Evolutionary conservation across 2,888 invertebrate genomes (phyloP).

Genomic region (Oscheius onirici): DNA sequence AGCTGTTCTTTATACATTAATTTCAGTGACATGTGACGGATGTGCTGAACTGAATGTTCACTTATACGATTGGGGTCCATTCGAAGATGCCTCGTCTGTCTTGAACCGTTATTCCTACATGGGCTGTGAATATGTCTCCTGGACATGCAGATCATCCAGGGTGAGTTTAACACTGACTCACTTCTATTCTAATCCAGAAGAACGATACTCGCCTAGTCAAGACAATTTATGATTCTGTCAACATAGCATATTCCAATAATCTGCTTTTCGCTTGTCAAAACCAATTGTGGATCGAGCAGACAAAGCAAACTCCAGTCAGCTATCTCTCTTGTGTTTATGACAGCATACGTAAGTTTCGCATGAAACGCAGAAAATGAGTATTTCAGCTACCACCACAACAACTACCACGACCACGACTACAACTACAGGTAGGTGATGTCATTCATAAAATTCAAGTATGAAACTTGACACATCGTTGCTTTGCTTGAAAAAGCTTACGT

Average conservation of each 20-base stretch:
- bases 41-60: constrained; percentile 46
- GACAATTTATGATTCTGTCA: constrained; percentile 44
- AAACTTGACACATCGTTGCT: not conserved
- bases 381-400: constrained; percentile 36
- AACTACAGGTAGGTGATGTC: not conserved
- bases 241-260: constrained; percentile 33
- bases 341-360: constrained; percentile 19
- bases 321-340: constrained; percentile 50
- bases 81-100: constrained; percentile 52
- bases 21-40: constrained; percentile 39
- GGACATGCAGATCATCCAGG: constrained; percentile 49
- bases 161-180: constrained; percentile 16
- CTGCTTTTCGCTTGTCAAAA: constrained; percentile 43
- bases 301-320: constrained; percentile 34
- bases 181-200: constrained; percentile 31
- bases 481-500: too few species aligned
- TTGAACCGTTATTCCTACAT: constrained; percentile 47
- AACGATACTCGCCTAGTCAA: constrained; percentile 47
- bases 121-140: constrained; percentile 49
- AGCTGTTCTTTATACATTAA: too few species aligned
- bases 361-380: not conserved
- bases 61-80: constrained; percentile 46
- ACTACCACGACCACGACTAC: constrained; percentile 6
- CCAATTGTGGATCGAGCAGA: constrained; percentile 40
- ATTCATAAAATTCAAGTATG: not conserved